phyloP scores from a whole-genome alignment of 2,113 vertebrate genomes.

The Marmota monax region DNA sequence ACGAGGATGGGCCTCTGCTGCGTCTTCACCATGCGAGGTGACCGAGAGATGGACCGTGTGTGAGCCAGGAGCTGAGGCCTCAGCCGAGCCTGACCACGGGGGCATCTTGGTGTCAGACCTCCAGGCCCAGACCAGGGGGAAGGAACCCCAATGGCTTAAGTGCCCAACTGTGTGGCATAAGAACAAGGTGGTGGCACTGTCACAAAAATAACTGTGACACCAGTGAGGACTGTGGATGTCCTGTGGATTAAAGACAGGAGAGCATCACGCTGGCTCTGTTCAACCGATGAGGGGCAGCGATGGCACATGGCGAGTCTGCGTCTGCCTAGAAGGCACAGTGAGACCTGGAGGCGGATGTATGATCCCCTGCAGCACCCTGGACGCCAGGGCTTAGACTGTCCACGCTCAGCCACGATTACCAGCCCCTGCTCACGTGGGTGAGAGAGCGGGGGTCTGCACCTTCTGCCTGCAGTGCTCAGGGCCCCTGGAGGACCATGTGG shows the following conservation, averaged over 20 bases:
- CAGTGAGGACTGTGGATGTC: background rate
- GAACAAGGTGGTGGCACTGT: background rate
- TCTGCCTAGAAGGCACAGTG: accelerated
- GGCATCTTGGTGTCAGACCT: background rate
- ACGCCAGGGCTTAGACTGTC: background rate
- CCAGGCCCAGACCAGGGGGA: background rate
- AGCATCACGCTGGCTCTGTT: too few relatives aligned
- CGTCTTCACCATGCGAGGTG: background rate
- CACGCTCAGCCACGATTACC: too few relatives aligned
- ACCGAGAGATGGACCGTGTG: background rate
- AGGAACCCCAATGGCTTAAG: background rate
- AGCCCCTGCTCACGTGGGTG: accelerated
- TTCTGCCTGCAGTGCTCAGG: too few relatives aligned
- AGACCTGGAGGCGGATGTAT: background rate
- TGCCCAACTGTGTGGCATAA: too few relatives aligned
- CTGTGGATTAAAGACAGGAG: background rate
- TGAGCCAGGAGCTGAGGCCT: background rate
- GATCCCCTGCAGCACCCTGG: background rate
- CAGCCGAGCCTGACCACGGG: accelerated
- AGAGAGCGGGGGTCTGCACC: too few relatives aligned
- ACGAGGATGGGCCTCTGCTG: background rate
- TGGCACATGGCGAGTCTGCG: accelerated
- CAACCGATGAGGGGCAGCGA: too few relatives aligned
- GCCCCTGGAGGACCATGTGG: too few relatives aligned
- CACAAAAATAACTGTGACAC: too few relatives aligned